Base-by-base conservation (phyloP, 2,797 vertebrate genomes). In the Borostomias antarcticus region DNA sequence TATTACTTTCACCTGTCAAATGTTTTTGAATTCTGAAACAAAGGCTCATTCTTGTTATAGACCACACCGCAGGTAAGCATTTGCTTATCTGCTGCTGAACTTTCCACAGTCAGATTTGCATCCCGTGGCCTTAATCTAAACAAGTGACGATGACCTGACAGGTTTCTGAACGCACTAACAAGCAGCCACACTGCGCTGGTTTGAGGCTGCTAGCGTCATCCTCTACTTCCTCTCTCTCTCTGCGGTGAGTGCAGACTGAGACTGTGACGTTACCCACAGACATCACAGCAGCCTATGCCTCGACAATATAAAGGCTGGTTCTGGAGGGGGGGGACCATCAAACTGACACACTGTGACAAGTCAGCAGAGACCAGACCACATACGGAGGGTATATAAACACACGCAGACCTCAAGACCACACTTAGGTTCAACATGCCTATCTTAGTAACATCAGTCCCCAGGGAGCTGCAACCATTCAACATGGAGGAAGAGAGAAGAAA, bases 71-170 rank as follows among this genome's bases (percentile, higher is more conserved):
- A 69, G 45, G 62, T 69, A 72, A 73, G 53, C 50, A 90, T 91
- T 90, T 92, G 87, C 88, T 64, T 92, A 88, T 90, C 77, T 63
- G 69, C 37, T 74, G 47, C 32, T 72, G 35, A 78, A 78, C 45
- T 82, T 90, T 88, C 88, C 88, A 87, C 76, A 45, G 71, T 1
- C 5, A 13, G 43, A 91, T 93, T 92, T 93, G 89, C 90, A 93
- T 93, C 70, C 21, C 9, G 60, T 37, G 59, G 73, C 74, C 54
- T 66, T 32, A 62, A 69, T 66, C 15, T 73, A 79, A 84, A 82
- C 74, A 77, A 40, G 32, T 33, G 2, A 28, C 33, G 2, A 28
- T 3, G 28, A 68, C 26, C 47, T 67, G 64, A 56, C 37, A 75
- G 52, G 19, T 75, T 69, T 58, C 28, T 67, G 37, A 62, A 68